Percentiles rank a stretch among this genome's conserved stretches.
Evolutionary conservation across 2,113 vertebrate genomes (phyloP).

Genomic region (Alosa alosa): DNA sequence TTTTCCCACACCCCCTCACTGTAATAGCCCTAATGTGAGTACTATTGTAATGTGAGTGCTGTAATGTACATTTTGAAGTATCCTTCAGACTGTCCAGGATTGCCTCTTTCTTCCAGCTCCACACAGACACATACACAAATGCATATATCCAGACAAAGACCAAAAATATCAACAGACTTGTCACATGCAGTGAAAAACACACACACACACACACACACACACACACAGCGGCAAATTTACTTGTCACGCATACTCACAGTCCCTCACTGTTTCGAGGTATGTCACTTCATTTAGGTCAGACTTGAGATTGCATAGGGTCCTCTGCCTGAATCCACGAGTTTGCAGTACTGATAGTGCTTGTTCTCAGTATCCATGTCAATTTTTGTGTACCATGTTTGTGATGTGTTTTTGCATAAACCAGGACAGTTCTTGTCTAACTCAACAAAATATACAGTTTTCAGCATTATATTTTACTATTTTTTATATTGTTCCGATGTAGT

Average conservation of each 20-base stretch:
- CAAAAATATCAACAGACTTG: not conserved
- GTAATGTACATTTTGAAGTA: slow-evolving; percentile 61
- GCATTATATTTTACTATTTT: slow-evolving; percentile 49
- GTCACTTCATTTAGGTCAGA: too few relatives aligned
- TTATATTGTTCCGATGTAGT: slow-evolving; percentile 57
- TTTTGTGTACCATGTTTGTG: slow-evolving; percentile 7
- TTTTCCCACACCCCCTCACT: slow-evolving; percentile 53
- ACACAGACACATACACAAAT: slow-evolving; percentile 42
- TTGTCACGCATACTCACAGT: not conserved
- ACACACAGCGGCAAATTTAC: not conserved
- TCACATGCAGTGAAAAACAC: not conserved
- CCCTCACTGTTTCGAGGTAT: too few relatives aligned
- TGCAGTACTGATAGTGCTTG: not conserved
- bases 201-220: not conserved
- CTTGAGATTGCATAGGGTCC: too few relatives aligned
- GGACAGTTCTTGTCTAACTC: slow-evolving; percentile 27
- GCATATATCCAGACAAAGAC: not conserved
- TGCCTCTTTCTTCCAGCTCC: slow-evolving; percentile 31
- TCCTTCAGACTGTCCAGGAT: slow-evolving; percentile 42
- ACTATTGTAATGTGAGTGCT: slow-evolving; percentile 61
- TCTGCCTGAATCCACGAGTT: not conserved
- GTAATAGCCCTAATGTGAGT: slow-evolving; percentile 56
- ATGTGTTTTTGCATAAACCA: slow-evolving; percentile 27
- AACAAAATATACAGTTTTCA: slow-evolving; percentile 22
- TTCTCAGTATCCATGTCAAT: not conserved